These are phyloP conservation scores for Drosophila pseudotakahashii DNA, from an alignment of 2,888 invertebrate species.

Conservation along the genomic window DNA sequence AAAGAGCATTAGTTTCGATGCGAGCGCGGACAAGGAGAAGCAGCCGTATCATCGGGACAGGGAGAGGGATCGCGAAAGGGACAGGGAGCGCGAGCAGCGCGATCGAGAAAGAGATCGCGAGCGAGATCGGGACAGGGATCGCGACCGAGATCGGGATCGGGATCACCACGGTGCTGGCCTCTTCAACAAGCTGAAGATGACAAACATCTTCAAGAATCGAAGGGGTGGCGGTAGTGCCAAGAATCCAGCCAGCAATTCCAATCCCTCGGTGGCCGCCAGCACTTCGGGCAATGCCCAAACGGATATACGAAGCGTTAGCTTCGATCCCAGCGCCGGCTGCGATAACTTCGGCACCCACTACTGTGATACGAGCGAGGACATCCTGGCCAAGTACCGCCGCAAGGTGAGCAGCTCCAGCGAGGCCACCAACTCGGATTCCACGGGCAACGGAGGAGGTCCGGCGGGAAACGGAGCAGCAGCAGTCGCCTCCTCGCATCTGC, in stretches of 20 bases:
- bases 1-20: constrained; percentile 96
- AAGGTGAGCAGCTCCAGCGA: constrained; percentile 86
- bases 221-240: constrained; percentile 85
- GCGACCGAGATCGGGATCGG: constrained; percentile 41
- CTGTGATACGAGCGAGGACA: constrained; percentile 94
- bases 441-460: constrained; percentile 73
- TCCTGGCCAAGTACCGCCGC: constrained; percentile 96
- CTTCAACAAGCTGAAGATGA: constrained; percentile 89
- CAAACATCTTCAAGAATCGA: constrained; percentile 88
- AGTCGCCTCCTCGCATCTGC: constrained; percentile 18
- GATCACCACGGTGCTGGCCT: constrained; percentile 86
- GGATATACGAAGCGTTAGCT: constrained; percentile 78
- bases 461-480: background rate
- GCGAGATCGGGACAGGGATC: constrained; percentile 29
- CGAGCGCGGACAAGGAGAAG: constrained; percentile 90
- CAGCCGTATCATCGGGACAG: constrained; percentile 41
- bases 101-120: constrained; percentile 78
- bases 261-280: background rate
- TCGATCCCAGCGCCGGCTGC: constrained; percentile 73
- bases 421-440: constrained; percentile 84
- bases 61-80: constrained; percentile 27
- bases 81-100: constrained; percentile 13
- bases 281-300: background rate
- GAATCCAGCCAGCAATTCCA: background rate
- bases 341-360: constrained; percentile 70